A percentile compares a stretch with the other conserved stretches of the same genome.
Conservation (phyloP, 2,113 vertebrate species). For the Scophthalmus maximus region DNA sequence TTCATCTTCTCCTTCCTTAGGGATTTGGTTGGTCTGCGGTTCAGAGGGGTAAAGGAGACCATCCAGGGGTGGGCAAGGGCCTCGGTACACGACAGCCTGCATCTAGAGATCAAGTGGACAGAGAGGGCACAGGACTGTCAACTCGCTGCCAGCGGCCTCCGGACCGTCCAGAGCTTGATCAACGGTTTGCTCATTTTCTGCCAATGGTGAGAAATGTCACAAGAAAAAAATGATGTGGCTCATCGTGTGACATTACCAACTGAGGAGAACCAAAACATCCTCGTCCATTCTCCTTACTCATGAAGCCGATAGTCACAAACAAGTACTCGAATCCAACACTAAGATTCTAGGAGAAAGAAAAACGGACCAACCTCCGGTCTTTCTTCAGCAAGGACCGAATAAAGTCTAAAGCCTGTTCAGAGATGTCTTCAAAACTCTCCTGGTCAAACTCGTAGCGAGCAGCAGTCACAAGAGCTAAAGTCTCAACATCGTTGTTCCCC, state of each 20-base stretch:
- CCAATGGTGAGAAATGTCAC: background rate
- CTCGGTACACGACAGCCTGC: slow-evolving; percentile 78
- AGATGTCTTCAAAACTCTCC: slow-evolving; percentile 87
- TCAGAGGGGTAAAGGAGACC: slow-evolving; percentile 70
- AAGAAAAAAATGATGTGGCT: no score
- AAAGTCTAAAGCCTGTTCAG: slow-evolving; percentile 88
- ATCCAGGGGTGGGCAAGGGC: slow-evolving; percentile 89
- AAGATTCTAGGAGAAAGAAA: no score
- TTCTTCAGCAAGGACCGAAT: slow-evolving; percentile 86
- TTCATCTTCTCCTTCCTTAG: slow-evolving; percentile 88
- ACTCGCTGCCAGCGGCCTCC: background rate
- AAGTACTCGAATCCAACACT: no score
- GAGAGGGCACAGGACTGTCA: no score
- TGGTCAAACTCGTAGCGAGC: slow-evolving; percentile 84
- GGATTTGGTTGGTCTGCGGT: slow-evolving; percentile 68
- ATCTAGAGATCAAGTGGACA: slow-evolving; percentile 65
- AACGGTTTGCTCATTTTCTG: background rate
- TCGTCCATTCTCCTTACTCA: no score
- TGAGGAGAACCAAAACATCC: no score
- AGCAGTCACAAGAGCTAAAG: slow-evolving; percentile 82
- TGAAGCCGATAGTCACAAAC: no score
- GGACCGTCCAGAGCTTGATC: background rate
- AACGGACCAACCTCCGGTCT: slow-evolving; percentile 75
- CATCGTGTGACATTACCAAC: no score
- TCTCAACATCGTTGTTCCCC: slow-evolving; percentile 85